phyloP scores from a whole-genome alignment of 2,797 vertebrate genomes.

The Balearica regulorum region DNA sequence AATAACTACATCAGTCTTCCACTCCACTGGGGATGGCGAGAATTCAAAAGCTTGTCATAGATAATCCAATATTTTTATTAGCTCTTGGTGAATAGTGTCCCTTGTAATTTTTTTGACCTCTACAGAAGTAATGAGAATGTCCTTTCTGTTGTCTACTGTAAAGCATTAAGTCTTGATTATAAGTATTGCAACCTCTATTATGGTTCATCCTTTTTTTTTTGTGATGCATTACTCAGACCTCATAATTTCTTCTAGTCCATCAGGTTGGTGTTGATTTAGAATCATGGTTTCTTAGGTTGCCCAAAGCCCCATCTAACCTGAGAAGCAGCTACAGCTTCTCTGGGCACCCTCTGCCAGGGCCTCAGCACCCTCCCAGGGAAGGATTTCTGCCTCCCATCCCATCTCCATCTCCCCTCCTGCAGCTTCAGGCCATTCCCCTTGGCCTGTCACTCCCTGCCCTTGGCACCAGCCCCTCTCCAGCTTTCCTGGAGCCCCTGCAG shows the following conservation, averaged over 20 bases:
- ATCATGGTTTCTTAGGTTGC: not conserved
- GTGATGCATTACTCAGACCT: not conserved
- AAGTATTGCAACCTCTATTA: not conserved
- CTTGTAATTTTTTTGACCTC: not conserved
- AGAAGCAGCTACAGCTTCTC: too few relatives aligned
- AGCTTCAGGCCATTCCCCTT: too few relatives aligned
- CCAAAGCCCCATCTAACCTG: too few relatives aligned
- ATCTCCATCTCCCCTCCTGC: too few relatives aligned
- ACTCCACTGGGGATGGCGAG: not conserved
- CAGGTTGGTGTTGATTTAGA: not conserved
- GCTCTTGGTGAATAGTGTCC: not conserved
- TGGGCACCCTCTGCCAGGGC: too few relatives aligned
- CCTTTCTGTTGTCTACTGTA: not conserved
- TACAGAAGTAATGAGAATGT: not conserved
- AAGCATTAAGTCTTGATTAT: not conserved
- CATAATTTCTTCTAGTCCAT: not conserved
- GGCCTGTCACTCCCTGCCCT: too few relatives aligned
- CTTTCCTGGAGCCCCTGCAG: too few relatives aligned
- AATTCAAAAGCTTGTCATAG: not conserved
- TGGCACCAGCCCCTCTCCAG: too few relatives aligned
- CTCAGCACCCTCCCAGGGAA: too few relatives aligned
- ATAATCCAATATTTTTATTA: not conserved
- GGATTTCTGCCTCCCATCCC: too few relatives aligned
- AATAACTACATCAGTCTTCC: not conserved
- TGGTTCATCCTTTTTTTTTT: not conserved